Conservation (phyloP, 2,113 vertebrate species). For the Narcine bancroftii region DNA sequence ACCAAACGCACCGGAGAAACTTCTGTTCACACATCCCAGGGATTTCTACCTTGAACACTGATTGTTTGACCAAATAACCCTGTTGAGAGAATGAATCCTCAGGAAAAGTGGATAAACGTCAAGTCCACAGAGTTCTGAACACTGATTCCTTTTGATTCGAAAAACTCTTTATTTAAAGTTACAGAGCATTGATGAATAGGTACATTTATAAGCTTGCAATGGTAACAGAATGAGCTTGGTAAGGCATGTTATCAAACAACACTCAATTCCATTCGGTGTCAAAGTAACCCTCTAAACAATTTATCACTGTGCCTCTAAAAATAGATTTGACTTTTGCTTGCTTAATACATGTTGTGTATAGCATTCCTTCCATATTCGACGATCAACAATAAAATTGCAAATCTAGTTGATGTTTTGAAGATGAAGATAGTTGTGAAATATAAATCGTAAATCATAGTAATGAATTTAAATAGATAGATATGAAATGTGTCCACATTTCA, state of each 20-base stretch:
- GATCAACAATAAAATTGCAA: neutral
- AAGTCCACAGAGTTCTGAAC: neutral
- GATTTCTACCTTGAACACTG: too few relatives aligned
- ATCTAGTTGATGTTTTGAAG: neutral
- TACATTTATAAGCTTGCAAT: neutral
- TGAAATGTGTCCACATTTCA: neutral
- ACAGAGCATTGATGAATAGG: constrained; percentile 11
- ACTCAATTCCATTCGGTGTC: constrained; percentile 2
- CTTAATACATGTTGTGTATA: neutral
- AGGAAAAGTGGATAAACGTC: neutral
- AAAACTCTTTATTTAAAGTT: constrained; percentile 9
- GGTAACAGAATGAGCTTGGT: neutral
- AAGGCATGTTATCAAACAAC: neutral
- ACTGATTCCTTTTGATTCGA: neutral
- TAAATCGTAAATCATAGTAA: too few relatives aligned
- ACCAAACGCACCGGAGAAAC: too few relatives aligned
- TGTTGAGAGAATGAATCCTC: neutral
- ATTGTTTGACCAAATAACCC: neutral
- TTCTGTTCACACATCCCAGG: too few relatives aligned
- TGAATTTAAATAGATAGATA: too few relatives aligned
- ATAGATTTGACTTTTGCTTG: neutral
- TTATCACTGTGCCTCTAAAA: neutral
- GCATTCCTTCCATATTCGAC: neutral
- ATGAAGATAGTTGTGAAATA: neutral
- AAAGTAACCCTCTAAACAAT: neutral